Conservation (phyloP, 2,888 invertebrate species). For the Liodrosophila aerea region DNA sequence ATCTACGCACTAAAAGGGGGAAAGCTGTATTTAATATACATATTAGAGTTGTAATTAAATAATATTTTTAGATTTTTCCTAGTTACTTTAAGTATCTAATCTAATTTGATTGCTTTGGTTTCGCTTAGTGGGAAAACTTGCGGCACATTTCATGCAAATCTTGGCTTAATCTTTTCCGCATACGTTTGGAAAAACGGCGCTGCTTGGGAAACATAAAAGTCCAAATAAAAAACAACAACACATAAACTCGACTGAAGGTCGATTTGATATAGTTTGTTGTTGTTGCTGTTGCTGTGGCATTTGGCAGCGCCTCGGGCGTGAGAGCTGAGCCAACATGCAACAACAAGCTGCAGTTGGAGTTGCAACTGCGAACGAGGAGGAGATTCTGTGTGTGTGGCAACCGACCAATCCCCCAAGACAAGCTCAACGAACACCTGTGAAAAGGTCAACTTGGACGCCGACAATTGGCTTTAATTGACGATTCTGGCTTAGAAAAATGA, state of each 20-base stretch:
- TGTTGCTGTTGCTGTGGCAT: slow-evolving; percentile 10
- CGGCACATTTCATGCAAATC: slow-evolving; percentile 63
- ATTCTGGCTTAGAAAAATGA: slow-evolving; percentile 44
- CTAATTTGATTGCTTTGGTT: slow-evolving; percentile 41
- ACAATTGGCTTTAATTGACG: slow-evolving; percentile 43
- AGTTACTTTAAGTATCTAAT: too few relatives aligned
- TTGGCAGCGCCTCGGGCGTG: slow-evolving; percentile 61
- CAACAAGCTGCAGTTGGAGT: slow-evolving; percentile 16
- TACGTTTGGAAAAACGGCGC: slow-evolving; percentile 56
- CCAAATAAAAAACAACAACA: slow-evolving; percentile 19
- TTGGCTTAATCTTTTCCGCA: slow-evolving; percentile 69
- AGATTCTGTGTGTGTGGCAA: too few relatives aligned
- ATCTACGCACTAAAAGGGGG: not conserved
- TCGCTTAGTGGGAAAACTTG: slow-evolving; percentile 52
- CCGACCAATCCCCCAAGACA: slow-evolving; percentile 1
- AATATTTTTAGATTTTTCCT: too few relatives aligned
- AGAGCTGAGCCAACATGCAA: slow-evolving; percentile 24
- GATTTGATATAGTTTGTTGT: slow-evolving; percentile 26
- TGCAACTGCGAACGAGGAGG: not conserved
- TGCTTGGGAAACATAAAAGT: slow-evolving; percentile 46
- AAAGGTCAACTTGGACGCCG: slow-evolving; percentile 54
- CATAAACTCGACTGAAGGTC: slow-evolving; percentile 64
- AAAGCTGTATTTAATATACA: too few relatives aligned
- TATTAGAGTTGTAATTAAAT: too few relatives aligned
- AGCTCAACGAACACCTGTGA: slow-evolving; percentile 34